Conservation (phyloP, 2,113 vertebrate species). For the Ictidomys tridecemlineatus region DNA sequence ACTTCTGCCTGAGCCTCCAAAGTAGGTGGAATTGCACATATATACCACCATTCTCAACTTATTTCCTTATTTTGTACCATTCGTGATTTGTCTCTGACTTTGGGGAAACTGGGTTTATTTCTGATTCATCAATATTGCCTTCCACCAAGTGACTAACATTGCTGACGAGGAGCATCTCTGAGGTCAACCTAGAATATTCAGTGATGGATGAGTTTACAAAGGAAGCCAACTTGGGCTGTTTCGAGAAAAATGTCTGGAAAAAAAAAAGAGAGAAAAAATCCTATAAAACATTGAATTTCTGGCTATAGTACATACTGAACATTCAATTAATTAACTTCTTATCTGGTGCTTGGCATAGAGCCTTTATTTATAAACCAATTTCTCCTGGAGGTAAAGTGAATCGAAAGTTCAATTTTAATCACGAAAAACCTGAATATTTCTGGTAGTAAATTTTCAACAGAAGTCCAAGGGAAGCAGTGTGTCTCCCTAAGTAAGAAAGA, state of each 20-base stretch:
- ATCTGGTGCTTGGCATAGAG: constrained; percentile 50
- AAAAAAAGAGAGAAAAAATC: constrained; percentile 21
- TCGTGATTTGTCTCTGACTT: not conserved
- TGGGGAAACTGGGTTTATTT: not conserved
- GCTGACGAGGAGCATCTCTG: not conserved
- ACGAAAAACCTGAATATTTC: not conserved
- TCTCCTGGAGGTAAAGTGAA: constrained; percentile 42
- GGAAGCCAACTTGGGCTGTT: not conserved
- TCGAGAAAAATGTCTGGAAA: not conserved
- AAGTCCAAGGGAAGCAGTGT: not conserved
- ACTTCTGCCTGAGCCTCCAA: not conserved
- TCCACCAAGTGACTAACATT: not conserved
- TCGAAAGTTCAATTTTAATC: constrained; percentile 54
- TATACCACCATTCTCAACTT: not conserved
- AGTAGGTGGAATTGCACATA: no score
- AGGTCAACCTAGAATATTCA: not conserved
- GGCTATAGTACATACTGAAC: constrained; percentile 20
- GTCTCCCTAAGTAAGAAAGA: not conserved
- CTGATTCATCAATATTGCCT: not conserved
- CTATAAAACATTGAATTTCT: constrained; percentile 61
- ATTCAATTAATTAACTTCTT: constrained; percentile 73
- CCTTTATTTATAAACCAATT: constrained; percentile 67
- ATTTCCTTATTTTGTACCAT: not conserved
- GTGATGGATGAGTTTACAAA: not conserved
- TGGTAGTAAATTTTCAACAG: constrained; percentile 23